Base-by-base conservation (phyloP, 2,888 invertebrate genomes). In the Polia nebulosa region DNA sequence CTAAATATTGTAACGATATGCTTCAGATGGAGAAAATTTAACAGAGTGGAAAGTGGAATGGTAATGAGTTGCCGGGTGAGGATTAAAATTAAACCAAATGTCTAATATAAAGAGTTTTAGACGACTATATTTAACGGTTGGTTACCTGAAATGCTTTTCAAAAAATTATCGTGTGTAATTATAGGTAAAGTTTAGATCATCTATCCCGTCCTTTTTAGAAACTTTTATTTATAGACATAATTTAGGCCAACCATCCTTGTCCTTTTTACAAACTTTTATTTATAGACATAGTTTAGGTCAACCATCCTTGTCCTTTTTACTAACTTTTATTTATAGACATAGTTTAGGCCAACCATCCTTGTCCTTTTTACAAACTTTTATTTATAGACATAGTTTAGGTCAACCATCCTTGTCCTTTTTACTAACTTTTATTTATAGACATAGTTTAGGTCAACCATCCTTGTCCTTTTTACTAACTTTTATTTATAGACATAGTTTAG, bases 31-130 rank as follows among this genome's bases (percentile, higher is more conserved):
- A 34, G 49, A 15, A 25, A 34, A 65, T 34, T 22, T 52, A 41
- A 65, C 27, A 13, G 27, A 65, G 52, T 52, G 27, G 13, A 65
- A 34, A 52, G 20, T 20, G 44, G 11, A 27, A 53, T 27, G 34
- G 17, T 13, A 17, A 44, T 41, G 17, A n/a, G 17, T 34, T 44
- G 4, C 15, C 11, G 32, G 25, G 32, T 41, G 58, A 32, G 22
- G 58, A 6, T 32, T 44, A 6, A 25, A 62, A 58, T 61, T n/a
- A 57, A 15, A 58, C 22, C 15, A 9, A 44, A 44, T n/a, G 9
- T 32, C 4, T 44, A n/a, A 22, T n/a, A 25, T 2, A 25, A 44
- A 25, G 1, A 59, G 60, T 20, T 17, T 13, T 7, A 17, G 39
- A 22, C 4, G 29, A 39, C 17, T 56, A 13, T 17, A 20, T 34